Percentiles rank a stretch among this genome's conserved stretches.
phyloP scores from a whole-genome alignment of 2,113 vertebrate genomes.

The Penelope pileata region DNA sequence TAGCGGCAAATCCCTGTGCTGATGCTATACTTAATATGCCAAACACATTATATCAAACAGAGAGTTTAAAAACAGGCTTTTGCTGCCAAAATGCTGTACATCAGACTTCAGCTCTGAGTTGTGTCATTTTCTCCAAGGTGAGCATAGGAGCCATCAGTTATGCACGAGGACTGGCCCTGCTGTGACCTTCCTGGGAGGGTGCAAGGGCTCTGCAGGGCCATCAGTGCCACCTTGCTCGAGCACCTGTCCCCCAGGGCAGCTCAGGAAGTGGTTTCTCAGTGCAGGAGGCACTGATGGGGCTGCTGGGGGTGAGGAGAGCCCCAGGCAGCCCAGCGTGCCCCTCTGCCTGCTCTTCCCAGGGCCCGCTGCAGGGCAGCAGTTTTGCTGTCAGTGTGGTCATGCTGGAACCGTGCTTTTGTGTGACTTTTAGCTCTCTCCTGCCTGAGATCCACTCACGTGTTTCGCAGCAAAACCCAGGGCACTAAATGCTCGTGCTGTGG shows the following conservation, averaged over 20 bases:
- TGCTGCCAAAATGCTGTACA: not conserved
- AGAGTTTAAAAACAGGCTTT: not conserved
- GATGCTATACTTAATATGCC: not conserved
- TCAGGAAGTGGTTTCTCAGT: not conserved
- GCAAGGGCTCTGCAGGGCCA: not conserved
- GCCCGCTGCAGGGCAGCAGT: too few relatives aligned
- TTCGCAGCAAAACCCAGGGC: not conserved
- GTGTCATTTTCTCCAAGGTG: not conserved
- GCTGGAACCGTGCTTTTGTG: fast-evolving
- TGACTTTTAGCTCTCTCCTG: too few relatives aligned
- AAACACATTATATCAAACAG: not conserved
- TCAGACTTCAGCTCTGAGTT: not conserved
- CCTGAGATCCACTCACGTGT: not conserved
- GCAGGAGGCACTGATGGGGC: not conserved
- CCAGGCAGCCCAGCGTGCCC: not conserved
- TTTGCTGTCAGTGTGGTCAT: not conserved
- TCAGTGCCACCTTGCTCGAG: not conserved
- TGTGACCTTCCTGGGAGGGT: not conserved
- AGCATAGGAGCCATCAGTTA: not conserved
- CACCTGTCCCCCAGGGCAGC: fast-evolving
- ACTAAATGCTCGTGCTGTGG: not conserved
- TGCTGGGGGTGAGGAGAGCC: fast-evolving
- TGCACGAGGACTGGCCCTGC: not conserved
- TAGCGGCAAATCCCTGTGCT: not conserved
- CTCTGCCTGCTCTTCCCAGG: fast-evolving